Evolutionary conservation across 2,113 vertebrate species (phyloP).

Genomic region (Phodopus roborovskii): DNA sequence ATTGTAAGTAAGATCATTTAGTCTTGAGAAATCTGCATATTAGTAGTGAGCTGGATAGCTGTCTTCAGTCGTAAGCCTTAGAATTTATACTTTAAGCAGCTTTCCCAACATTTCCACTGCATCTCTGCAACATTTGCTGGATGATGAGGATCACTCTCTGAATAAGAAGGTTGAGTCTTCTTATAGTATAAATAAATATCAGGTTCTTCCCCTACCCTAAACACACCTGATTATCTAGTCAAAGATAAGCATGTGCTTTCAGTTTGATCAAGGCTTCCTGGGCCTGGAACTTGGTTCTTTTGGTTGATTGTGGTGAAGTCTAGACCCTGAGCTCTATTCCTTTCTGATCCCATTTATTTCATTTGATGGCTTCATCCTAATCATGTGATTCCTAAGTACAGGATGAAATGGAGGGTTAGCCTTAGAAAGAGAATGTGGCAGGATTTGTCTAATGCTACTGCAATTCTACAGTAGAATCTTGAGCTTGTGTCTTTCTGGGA

Average conservation of each 20-base stretch:
- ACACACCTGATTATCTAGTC: not conserved
- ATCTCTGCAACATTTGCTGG: not conserved
- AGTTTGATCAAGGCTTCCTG: not conserved
- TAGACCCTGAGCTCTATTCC: not conserved
- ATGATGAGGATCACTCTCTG: not conserved
- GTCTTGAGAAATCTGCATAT: slow-evolving; percentile 49
- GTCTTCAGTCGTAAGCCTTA: not conserved
- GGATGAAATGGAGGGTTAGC: not conserved
- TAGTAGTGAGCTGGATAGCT: slow-evolving; percentile 3
- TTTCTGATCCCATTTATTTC: not conserved
- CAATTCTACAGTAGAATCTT: not conserved
- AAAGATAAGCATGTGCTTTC: not conserved
- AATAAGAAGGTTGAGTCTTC: not conserved
- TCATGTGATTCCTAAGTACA: not conserved
- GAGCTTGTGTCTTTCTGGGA: not conserved
- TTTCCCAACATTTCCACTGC: not conserved
- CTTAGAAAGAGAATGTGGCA: not conserved
- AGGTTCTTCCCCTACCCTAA: not conserved
- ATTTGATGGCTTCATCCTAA: not conserved
- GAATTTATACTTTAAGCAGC: slow-evolving; percentile 1
- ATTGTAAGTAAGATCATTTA: not conserved
- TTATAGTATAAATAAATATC: not conserved
- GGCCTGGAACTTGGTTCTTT: not conserved
- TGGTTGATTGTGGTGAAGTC: not conserved
- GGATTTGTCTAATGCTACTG: not conserved